Evolutionary conservation across 1,140 invertebrate genomes (phyloP).

Genomic region (Ips nitidus): DNA sequence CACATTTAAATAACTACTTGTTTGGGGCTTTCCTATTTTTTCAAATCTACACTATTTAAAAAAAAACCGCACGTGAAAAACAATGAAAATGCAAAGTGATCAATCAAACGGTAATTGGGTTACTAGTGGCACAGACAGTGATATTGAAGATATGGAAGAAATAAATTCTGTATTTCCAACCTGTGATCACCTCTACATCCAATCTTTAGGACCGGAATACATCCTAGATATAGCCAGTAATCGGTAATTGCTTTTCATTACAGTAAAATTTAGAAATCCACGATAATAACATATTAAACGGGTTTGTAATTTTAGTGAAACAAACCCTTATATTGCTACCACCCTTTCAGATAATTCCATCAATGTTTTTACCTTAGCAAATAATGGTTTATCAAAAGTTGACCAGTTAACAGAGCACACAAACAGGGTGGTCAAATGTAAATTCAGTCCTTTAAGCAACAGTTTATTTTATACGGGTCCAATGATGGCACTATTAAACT

Average conservation of each 20-base stretch:
- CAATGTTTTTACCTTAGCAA: conserved; percentile 41
- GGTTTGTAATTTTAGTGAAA: conserved; percentile 34
- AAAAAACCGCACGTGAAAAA: too few relatives aligned
- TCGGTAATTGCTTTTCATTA: conserved; percentile 34
- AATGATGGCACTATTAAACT: conserved; percentile 63
- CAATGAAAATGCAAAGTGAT: too few relatives aligned
- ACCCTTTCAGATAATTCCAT: conserved; percentile 38
- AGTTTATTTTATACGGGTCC: conserved; percentile 63
- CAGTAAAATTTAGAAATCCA: conserved; percentile 15
- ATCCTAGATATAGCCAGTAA: conserved; percentile 44
- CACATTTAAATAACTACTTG: too few relatives aligned
- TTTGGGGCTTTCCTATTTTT: too few relatives aligned
- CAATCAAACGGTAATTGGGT: too few relatives aligned
- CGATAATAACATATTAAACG: not conserved
- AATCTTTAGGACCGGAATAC: conserved; percentile 37
- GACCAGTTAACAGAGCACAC: conserved; percentile 53
- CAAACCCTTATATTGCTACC: conserved; percentile 39
- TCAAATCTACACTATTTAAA: too few relatives aligned
- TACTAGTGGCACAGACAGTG: too few relatives aligned
- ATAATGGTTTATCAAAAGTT: conserved; percentile 46
- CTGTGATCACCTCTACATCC: conserved; percentile 19
- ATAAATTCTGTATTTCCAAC: conserved; percentile 21
- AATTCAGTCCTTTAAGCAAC: conserved; percentile 62
- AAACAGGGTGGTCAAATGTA: conserved; percentile 58
- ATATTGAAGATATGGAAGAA: conserved; percentile 16